Conservation (phyloP, 2,888 invertebrate species). For the Emmelina monodactyla region DNA sequence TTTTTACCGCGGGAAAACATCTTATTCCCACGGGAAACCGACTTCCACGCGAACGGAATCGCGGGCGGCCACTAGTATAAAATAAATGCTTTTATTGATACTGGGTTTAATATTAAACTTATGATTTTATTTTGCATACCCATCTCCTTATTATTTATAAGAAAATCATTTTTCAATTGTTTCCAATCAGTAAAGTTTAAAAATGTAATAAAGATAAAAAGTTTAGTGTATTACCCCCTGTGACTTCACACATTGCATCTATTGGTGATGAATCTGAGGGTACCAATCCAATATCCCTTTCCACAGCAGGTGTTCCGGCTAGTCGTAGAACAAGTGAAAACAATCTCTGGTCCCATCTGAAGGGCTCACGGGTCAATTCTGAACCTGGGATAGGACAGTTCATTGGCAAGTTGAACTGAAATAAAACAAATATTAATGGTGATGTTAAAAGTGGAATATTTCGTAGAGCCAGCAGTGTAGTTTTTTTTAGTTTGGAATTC, state of each 20-base stretch:
- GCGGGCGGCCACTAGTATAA: too few species aligned
- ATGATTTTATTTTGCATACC: too few species aligned
- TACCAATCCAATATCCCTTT: conserved; percentile 86
- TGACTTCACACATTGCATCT: conserved; percentile 98
- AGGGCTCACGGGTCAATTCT: conserved; percentile 98
- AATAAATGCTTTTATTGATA: too few species aligned
- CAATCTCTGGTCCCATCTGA: conserved; percentile 98
- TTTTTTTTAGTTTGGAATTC: conserved; percentile 1
- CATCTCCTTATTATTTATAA: too few species aligned
- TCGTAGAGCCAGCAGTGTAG: background rate
- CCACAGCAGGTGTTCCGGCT: conserved; percentile 89
- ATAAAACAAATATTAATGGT: background rate
- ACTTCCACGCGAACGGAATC: too few species aligned
- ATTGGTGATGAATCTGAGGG: conserved; percentile 94
- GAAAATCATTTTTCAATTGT: background rate
- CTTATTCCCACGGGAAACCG: too few species aligned
- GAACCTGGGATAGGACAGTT: conserved; percentile 94
- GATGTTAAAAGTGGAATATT: background rate
- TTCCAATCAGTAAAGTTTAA: background rate
- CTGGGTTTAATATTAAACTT: too few species aligned
- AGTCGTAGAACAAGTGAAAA: conserved; percentile 93
- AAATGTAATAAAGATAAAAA: background rate
- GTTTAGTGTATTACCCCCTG: conserved; percentile 86
- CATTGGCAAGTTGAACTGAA: conserved; percentile 87
- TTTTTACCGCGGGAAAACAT: too few species aligned